Percentiles rank a stretch among this genome's conserved stretches.
These are phyloP conservation scores for Solenopsis invicta DNA, from an alignment of 1,140 invertebrate species.

Conservation along the genomic window DNA sequence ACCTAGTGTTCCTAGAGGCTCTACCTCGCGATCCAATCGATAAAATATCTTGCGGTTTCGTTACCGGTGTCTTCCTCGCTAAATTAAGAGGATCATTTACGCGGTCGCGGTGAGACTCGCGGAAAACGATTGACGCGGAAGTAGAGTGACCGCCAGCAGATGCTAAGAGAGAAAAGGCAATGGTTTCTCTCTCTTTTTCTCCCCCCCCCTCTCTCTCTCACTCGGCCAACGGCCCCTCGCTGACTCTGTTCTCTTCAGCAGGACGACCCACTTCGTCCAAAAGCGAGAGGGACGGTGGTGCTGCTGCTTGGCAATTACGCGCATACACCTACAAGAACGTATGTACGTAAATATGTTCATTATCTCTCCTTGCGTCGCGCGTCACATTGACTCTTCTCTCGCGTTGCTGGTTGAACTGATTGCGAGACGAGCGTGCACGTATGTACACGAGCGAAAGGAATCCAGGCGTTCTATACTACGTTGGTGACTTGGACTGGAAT, in stretches of 20 bases:
- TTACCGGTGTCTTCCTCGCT: neutral
- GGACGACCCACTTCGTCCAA: slow-evolving; percentile 83
- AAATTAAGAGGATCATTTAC: slow-evolving; percentile 48
- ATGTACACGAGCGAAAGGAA: slow-evolving; percentile 44
- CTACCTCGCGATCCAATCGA: neutral
- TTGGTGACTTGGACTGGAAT: neutral
- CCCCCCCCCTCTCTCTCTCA: neutral
- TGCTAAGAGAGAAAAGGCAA: slow-evolving; percentile 65
- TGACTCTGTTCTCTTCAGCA: slow-evolving; percentile 76
- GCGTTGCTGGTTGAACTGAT: slow-evolving; percentile 32
- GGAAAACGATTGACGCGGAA: slow-evolving; percentile 66
- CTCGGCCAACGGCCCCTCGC: slow-evolving; percentile 78
- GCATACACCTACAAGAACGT: slow-evolving; percentile 51
- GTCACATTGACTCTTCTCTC: slow-evolving; percentile 53
- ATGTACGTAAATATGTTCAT: slow-evolving; percentile 71
- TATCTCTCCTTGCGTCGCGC: slow-evolving; percentile 68
- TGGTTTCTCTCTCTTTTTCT: neutral
- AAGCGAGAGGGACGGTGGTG: slow-evolving; percentile 82
- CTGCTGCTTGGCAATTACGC: slow-evolving; percentile 76
- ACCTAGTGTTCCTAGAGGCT: neutral
- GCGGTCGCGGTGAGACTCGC: slow-evolving; percentile 30
- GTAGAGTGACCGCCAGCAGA: slow-evolving; percentile 60
- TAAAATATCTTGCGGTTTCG: slow-evolving; percentile 12
- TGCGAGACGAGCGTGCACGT: slow-evolving; percentile 7
- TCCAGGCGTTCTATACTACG: slow-evolving; percentile 26